Base-by-base conservation (phyloP, 2,888 invertebrate genomes). In the Nudaria mundana region DNA sequence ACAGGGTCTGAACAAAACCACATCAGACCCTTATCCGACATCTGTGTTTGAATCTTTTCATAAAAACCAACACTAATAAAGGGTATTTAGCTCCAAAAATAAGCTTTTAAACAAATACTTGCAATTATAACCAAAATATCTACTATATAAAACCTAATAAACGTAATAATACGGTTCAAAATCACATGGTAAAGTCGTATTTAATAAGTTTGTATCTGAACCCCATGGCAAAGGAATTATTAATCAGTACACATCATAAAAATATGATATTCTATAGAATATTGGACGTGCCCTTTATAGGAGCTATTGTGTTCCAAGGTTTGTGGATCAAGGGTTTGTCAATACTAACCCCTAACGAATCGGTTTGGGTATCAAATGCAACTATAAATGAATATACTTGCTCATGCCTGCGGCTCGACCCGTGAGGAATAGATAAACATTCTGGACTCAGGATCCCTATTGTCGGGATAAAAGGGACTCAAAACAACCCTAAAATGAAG, bases 211-310 rank as follows among this genome's bases (percentile, higher is more conserved):
- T 25, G 58, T 33, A 32, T 42, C 40, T 5, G 23, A 7, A 44
- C 58, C 59, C 59, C 41, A n/a, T 37, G 28, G 30, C 12, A 11
- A 15, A 29, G 25, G 44, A 47, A 30, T 52, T 44, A 55, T 59
- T 59, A 62, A 57, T 55, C 40, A 48, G 43, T 20, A 24, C 18
- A 36, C 54, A 52, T 61, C 62, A 57, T 59, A 61, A 55, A 61
- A 59, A 59, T 61, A 59, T 59, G 58, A 59, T 61, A 58, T 59
- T 50, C 59, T 40, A 58, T 61, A 44, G 44, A 55, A 47, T 33
- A 48, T 48, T 20, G 37, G 52, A 38, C 22, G 18, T 25, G 33
- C 39, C 49, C 47, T 29, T 41, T 56, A 28, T 47, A 20, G 13
- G 15, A 12, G 8, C 41, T 43, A 44, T 51, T 56, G 48, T 56